Conservation (phyloP, 2,113 vertebrate species). For the Seriola quinqueradiata region DNA sequence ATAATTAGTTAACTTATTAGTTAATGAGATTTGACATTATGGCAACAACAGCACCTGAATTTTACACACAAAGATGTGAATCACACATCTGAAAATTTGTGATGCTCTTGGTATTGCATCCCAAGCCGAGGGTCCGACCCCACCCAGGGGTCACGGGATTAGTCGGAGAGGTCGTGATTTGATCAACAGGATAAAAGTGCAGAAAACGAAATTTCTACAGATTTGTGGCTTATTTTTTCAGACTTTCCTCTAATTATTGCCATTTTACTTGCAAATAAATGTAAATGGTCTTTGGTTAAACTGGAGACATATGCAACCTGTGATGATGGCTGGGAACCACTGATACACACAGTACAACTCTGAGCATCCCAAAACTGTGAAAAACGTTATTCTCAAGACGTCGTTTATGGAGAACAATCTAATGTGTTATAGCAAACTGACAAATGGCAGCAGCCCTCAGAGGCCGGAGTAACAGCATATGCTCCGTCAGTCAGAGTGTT, state of each 20-base stretch:
- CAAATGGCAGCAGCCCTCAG: conserved; percentile 1
- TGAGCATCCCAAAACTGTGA: neutral
- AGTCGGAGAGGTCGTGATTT: too few species aligned
- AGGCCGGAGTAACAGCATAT: conserved; percentile 13
- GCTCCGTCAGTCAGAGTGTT: conserved; percentile 26
- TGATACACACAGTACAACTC: neutral
- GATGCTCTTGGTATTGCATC: too few species aligned
- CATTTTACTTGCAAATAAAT: too few species aligned
- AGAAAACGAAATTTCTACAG: neutral
- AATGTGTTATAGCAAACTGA: neutral
- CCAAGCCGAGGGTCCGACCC: too few species aligned
- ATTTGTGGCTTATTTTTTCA: too few species aligned
- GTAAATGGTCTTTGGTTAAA: neutral
- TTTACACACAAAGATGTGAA: neutral
- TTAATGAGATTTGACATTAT: neutral
- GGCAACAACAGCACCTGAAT: neutral
- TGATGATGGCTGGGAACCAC: neutral
- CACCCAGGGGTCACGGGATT: too few species aligned
- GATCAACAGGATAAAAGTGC: neutral
- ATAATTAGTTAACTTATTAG: neutral
- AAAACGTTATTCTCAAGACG: neutral
- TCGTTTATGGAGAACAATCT: conserved; percentile 2
- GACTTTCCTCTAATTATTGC: too few species aligned
- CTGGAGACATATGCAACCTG: neutral
- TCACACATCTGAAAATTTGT: too few species aligned